Percentiles rank a stretch among this genome's conserved stretches.
These are phyloP conservation scores for Muntiacus muntjak DNA, from an alignment of 2,113 vertebrate species.

Conservation along the genomic window DNA sequence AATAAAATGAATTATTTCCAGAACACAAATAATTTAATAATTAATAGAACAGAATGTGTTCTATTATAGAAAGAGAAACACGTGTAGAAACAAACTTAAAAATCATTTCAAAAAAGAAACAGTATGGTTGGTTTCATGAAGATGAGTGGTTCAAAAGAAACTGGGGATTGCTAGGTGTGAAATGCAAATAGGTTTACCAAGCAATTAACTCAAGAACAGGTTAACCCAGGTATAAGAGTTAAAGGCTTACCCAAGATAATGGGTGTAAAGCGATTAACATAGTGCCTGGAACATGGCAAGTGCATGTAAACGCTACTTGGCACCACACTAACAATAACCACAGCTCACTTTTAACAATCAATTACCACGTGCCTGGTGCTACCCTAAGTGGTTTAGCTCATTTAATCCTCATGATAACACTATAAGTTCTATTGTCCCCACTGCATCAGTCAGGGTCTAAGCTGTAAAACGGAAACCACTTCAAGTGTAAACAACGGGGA, in stretches of 20 bases:
- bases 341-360: slow-evolving; percentile 60
- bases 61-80: not conserved
- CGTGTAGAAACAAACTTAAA: not conserved
- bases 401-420: slow-evolving; percentile 55
- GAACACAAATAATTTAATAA: not conserved
- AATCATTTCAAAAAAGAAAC: not conserved
- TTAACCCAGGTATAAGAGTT: slow-evolving; percentile 25
- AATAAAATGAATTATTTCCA: not conserved
- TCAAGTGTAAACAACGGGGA: not conserved
- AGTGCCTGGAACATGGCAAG: not conserved
- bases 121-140: not conserved
- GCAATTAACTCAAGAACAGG: slow-evolving; percentile 42
- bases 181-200: slow-evolving; percentile 43
- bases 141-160: not conserved
- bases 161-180: slow-evolving; percentile 33
- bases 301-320: slow-evolving; percentile 46
- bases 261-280: slow-evolving; percentile 57
- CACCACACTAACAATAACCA: slow-evolving; percentile 49
- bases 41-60: not conserved
- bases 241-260: not conserved
- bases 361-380: slow-evolving; percentile 41
- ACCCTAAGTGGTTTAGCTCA: slow-evolving; percentile 66
- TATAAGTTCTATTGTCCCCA: slow-evolving; percentile 18
- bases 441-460: not conserved
- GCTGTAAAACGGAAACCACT: slow-evolving; percentile 43